A percentile compares a stretch with the other conserved stretches of the same genome.
phyloP scores from a whole-genome alignment of 2,113 vertebrate species.

The Phocoena sinus region DNA sequence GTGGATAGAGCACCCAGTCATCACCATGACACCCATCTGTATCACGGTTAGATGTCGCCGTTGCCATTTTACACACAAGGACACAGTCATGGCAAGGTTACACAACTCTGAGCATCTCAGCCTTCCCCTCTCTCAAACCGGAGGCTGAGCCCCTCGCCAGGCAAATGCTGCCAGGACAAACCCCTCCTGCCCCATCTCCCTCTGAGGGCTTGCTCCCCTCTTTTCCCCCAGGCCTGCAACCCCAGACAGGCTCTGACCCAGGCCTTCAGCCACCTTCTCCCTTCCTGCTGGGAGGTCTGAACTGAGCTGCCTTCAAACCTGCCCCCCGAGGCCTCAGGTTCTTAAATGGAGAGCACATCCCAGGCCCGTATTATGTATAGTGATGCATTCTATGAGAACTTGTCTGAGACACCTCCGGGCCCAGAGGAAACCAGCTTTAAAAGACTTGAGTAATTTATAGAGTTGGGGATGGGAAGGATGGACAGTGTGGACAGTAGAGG shows the following conservation, averaged over 20 bases:
- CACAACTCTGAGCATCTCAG: background rate
- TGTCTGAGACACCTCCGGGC: background rate
- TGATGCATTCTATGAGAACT: background rate
- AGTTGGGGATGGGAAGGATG: fast-evolving
- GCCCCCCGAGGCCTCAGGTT: background rate
- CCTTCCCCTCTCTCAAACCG: background rate
- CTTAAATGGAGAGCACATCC: background rate
- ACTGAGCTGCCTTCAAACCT: background rate
- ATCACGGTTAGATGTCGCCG: background rate
- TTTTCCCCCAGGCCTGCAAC: background rate
- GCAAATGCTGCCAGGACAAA: background rate
- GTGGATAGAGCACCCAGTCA: background rate
- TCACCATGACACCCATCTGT: background rate
- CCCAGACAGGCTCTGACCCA: too few species aligned
- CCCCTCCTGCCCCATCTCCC: background rate
- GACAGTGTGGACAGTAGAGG: background rate
- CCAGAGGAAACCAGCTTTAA: background rate
- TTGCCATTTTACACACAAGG: background rate
- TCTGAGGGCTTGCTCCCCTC: background rate
- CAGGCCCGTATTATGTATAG: background rate
- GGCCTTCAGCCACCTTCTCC: background rate
- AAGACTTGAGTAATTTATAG: background rate
- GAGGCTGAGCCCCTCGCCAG: background rate
- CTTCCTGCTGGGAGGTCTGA: background rate
- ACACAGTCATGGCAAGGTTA: background rate